Percentiles rank a stretch among this genome's conserved stretches.
Conservation (phyloP, 2,888 invertebrate genomes). For the Yponomeuta sedellus region DNA sequence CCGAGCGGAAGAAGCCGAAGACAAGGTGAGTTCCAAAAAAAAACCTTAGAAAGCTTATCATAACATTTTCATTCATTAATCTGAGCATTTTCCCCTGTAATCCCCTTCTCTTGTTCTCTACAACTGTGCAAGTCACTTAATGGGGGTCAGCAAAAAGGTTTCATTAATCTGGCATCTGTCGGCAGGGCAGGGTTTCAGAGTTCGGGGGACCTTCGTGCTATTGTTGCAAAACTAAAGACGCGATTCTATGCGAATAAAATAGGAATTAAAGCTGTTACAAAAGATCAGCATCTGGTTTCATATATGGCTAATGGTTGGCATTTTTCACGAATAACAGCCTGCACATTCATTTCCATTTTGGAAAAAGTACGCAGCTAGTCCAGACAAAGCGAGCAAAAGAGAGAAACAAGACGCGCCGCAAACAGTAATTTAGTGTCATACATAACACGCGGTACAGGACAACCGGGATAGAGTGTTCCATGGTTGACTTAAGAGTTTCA, state of each 20-base stretch:
- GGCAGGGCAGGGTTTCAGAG: slow-evolving; percentile 24
- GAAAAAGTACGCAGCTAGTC: not conserved
- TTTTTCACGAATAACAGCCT: not conserved
- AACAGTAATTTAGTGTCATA: too few relatives aligned
- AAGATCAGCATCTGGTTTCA: not conserved
- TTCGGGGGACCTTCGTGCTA: slow-evolving; percentile 21
- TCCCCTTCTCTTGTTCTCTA: slow-evolving; percentile 11
- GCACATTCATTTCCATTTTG: not conserved
- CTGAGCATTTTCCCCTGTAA: too few relatives aligned
- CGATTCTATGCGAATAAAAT: not conserved
- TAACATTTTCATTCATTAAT: too few relatives aligned
- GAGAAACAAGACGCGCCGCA: not conserved
- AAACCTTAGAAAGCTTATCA: not conserved
- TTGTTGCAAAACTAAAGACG: slow-evolving; percentile 1
- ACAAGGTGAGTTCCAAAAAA: slow-evolving; percentile 82
- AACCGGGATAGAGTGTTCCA: not conserved
- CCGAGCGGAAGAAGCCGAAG: slow-evolving; percentile 94
- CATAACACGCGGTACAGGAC: not conserved
- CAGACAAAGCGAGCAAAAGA: not conserved
- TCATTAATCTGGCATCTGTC: slow-evolving; percentile 37
- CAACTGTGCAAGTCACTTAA: slow-evolving; percentile 12
- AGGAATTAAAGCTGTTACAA: not conserved
- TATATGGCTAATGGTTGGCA: not conserved
- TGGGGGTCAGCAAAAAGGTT: slow-evolving; percentile 38
- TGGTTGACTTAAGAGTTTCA: not conserved